Evolutionary conservation across 2,113 vertebrate species (phyloP), one percentile per base, ranked within the genome.

Genomic region (Pseudorasbora parva): DNA sequence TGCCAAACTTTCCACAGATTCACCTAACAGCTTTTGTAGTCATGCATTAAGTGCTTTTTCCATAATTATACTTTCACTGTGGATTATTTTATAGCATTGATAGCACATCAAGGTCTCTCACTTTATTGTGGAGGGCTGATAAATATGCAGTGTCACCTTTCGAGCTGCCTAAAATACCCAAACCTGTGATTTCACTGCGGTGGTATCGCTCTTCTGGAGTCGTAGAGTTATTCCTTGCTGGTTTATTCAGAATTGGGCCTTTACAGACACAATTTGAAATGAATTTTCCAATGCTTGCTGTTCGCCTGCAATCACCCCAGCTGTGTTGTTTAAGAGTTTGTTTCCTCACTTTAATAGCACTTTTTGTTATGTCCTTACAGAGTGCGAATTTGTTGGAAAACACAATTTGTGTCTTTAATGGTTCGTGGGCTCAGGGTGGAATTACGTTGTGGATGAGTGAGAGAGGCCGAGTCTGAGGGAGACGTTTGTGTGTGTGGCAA

Each of bases 361-460:
- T 82, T 88, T 87, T 30, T 72, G 81, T 69, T 47, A 69, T 76
- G 75, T 86, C 73, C 85, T 77, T 85, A 88, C 82, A 59, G 82
- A 56, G 79, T 68, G 77, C 19, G 68, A 79, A 90, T 86, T 88
- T 56, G 64, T 74, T 86, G 49, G 68, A 85, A 87, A 86, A 87
- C 74, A 81, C 78, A 86, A 84, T 87, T 88, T 90, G 57, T 82
- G 82, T 84, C 66, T 85, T 84, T 87, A 89, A 88, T 88, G 87
- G 87, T 78, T 86, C 71, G 64, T 54, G 74, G 41, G 27, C 33
- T 62, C 57, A 71, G 81, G 73, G 76, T 86, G 83, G 78, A 84
- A 88, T 85, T 81, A 62, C 80, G 57, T 78, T 49, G 83, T 72
- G 74, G 83, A 87, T 81, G 78, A 88, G 72, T 43, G 82, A 64